Evolutionary conservation across 2,797 vertebrate species (phyloP).

Genomic region (Chiroxiphia lanceolata): DNA sequence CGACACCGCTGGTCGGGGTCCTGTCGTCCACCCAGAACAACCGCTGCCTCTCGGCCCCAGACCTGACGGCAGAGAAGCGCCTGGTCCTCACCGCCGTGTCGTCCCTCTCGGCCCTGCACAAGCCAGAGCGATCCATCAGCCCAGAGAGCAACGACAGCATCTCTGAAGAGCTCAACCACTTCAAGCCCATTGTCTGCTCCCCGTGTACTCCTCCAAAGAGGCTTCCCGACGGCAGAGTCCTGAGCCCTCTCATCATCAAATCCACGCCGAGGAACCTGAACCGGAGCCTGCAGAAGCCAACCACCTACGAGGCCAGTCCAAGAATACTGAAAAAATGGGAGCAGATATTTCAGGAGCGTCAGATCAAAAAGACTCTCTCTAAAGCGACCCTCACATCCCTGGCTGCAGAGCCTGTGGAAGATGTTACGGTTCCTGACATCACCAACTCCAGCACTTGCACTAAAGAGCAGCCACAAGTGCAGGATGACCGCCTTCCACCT

Average conservation of each 20-base stretch:
- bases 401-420: conserved; percentile 49
- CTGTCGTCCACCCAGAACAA: conserved; percentile 90
- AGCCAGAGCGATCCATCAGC: conserved; percentile 88
- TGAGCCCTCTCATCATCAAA: conserved; percentile 91
- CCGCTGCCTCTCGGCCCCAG: conserved; percentile 87
- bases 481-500: background rate
- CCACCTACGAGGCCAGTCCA: conserved; percentile 90
- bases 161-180: conserved; percentile 96
- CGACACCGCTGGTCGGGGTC: conserved; percentile 80
- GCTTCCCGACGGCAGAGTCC: conserved; percentile 87
- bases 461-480: conserved; percentile 40
- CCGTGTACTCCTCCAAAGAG: conserved; percentile 95
- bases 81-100: conserved; percentile 61
- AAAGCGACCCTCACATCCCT: conserved; percentile 87
- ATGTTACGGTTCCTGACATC: background rate
- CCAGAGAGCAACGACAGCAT: conserved; percentile 98
- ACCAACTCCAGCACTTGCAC: background rate
- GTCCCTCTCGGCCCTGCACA: conserved; percentile 67
- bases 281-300: conserved; percentile 86
- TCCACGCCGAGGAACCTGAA: conserved; percentile 92
- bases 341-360: conserved; percentile 92
- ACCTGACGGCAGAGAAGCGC: conserved; percentile 81
- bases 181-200: conserved; percentile 96
- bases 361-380: conserved; percentile 84
- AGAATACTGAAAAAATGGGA: conserved; percentile 93